Evolutionary conservation across 2,113 vertebrate genomes (phyloP).

Genomic region (Microcebus jonahi): DNA sequence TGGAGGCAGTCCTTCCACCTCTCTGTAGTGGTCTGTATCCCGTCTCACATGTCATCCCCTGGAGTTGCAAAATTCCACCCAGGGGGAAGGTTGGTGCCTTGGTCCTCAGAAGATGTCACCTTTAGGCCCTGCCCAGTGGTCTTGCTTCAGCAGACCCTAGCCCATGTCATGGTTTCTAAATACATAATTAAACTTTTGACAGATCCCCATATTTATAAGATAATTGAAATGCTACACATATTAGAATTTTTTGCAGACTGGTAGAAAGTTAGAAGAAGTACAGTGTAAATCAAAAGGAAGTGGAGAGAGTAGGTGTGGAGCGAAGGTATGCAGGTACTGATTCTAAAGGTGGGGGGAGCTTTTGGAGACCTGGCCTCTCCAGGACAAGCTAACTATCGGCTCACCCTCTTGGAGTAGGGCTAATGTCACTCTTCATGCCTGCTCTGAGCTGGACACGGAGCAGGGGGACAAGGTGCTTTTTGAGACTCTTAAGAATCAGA

Average conservation of each 20-base stretch:
- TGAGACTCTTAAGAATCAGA: neutral
- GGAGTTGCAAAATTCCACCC: neutral
- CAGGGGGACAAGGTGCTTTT: neutral
- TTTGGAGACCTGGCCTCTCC: conserved; percentile 23
- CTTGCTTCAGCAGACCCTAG: neutral
- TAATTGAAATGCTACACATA: conserved; percentile 65
- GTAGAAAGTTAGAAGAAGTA: conserved; percentile 62
- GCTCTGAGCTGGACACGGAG: neutral
- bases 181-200: conserved; percentile 55
- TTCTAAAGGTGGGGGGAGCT: conserved; percentile 1
- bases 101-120: conserved; percentile 39
- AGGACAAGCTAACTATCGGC: neutral
- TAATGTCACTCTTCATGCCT: neutral
- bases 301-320: neutral
- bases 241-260: conserved; percentile 57
- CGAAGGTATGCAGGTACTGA: neutral
- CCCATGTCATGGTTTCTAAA: conserved; percentile 32
- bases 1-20: neutral
- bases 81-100: neutral
- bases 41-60: rapidly evolving
- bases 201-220: conserved; percentile 58
- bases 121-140: neutral
- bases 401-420: neutral
- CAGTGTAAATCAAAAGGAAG: conserved; percentile 38
- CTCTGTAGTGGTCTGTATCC: neutral